phyloP scores from a whole-genome alignment of 2,113 vertebrate genomes.

The Bombycilla garrulus region DNA sequence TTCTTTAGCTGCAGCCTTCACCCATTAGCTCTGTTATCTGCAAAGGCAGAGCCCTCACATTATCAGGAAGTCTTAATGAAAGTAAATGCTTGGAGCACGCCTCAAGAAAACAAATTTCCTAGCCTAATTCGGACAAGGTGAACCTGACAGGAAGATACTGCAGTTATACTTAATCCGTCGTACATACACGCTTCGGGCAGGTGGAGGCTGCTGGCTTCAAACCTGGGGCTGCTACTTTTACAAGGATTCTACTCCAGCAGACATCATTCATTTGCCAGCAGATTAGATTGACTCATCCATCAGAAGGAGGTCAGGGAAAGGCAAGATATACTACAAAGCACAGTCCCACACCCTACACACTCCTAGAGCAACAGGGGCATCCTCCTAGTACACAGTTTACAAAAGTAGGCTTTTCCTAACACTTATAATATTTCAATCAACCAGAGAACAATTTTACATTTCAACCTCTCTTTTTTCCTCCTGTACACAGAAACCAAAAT shows the following conservation, averaged over 20 bases:
- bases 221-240: neutral
- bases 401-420: neutral
- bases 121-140: constrained; percentile 3
- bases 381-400: neutral
- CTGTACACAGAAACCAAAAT: neutral
- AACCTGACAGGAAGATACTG: neutral
- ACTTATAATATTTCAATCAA: neutral
- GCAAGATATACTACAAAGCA: neutral
- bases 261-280: neutral
- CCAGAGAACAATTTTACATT: neutral
- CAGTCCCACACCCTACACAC: fast-evolving
- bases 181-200: neutral
- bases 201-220: neutral
- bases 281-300: neutral
- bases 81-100: neutral
- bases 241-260: neutral
- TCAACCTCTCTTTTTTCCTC: neutral
- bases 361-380: neutral
- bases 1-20: neutral
- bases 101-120: constrained; percentile 35
- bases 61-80: constrained; percentile 37
- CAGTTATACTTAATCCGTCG: neutral
- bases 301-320: neutral
- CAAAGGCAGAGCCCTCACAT: constrained; percentile 5
- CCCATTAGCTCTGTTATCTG: neutral